Percentiles rank a stretch among this genome's conserved stretches.
Evolutionary conservation across 2,797 vertebrate species (phyloP).

Genomic region (Scyliorhinus canicula): DNA sequence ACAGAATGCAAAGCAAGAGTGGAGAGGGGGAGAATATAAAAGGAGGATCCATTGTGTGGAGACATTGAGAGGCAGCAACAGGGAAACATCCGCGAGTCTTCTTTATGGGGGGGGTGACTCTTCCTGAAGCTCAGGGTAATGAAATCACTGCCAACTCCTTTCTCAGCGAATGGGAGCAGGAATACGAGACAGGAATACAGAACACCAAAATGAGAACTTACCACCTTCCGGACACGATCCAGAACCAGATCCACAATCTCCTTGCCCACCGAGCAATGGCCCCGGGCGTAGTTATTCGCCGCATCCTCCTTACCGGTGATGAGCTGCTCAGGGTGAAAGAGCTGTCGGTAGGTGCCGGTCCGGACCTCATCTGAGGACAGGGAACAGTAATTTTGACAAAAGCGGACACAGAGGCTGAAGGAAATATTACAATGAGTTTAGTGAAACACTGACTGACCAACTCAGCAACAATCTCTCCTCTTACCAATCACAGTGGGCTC

Average conservation of each 20-base stretch:
- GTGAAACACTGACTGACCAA: neutral
- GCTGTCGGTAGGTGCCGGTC: neutral
- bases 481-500: neutral
- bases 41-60: neutral
- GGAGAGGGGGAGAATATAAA: neutral
- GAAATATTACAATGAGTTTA: neutral
- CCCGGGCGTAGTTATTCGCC: constrained; percentile 1
- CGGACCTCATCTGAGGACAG: neutral
- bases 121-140: too few species aligned
- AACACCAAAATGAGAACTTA: neutral
- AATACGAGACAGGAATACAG: too few species aligned
- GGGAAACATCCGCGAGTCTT: too few species aligned
- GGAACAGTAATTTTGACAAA: neutral
- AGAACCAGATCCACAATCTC: neutral
- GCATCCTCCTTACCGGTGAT: constrained; percentile 10
- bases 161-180: too few species aligned
- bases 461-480: neutral
- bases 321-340: neutral
- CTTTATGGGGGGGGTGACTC: too few species aligned
- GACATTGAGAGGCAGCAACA: neutral
- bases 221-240: neutral
- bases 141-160: too few species aligned
- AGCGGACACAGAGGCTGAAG: neutral
- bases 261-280: neutral
- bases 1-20: too few species aligned